phyloP scores from a whole-genome alignment of 1,140 invertebrate species.

The Leptinotarsa lineolata region DNA sequence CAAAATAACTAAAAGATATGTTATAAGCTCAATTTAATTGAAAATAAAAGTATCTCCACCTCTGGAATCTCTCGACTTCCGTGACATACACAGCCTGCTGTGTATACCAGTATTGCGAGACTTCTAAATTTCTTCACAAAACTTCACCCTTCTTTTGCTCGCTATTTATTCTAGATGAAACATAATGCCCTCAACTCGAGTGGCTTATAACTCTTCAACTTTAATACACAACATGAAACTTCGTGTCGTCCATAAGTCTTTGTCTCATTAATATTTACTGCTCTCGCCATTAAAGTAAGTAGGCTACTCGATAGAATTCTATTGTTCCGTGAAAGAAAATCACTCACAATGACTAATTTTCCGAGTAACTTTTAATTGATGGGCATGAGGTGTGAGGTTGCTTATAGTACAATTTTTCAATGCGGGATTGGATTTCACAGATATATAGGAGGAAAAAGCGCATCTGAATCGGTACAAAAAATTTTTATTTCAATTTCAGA shows the following conservation, averaged over 20 bases:
- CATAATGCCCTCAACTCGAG: constrained; percentile 30
- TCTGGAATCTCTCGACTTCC: background rate
- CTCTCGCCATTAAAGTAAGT: constrained; percentile 15
- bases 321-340: constrained; percentile 2
- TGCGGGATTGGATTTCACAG: no score
- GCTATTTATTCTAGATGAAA: constrained; percentile 31
- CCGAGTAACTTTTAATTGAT: background rate
- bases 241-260: constrained; percentile 20
- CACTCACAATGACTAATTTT: constrained; percentile 1
- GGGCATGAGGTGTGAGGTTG: background rate
- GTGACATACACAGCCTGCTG: constrained; percentile 18
- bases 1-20: no score
- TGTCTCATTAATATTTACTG: constrained; percentile 25
- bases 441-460: no score
- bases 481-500: no score
- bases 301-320: background rate
- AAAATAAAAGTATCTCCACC: background rate
- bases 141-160: constrained; percentile 24
- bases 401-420: background rate
- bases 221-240: constrained; percentile 27
- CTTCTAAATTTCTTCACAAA: constrained; percentile 32
- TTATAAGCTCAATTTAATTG: no score
- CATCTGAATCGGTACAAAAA: no score
- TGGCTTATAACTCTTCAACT: constrained; percentile 33
- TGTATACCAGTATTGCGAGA: constrained; percentile 31